These are phyloP conservation scores for Brachyhypopomus gauderio DNA, from an alignment of 2,113 vertebrate genomes.

Conservation along the genomic window DNA sequence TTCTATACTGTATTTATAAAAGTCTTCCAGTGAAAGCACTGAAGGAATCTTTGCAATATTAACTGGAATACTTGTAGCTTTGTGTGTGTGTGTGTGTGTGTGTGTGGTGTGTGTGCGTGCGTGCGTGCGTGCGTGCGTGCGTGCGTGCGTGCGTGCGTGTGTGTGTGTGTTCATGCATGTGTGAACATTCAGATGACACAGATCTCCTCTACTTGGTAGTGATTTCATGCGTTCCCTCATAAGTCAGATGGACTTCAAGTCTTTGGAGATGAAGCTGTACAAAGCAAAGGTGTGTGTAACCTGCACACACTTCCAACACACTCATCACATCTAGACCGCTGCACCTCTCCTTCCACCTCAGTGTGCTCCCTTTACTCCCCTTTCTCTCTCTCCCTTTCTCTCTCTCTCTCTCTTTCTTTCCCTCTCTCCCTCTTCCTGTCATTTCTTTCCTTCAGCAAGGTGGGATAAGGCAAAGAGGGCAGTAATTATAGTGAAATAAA, in stretches of 20 bases:
- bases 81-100: background rate
- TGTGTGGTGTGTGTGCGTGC: background rate
- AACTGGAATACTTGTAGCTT: background rate
- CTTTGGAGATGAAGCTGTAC: constrained; percentile 71
- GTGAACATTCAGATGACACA: constrained; percentile 1
- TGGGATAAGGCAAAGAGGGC: constrained; percentile 29
- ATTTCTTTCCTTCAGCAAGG: constrained; percentile 6
- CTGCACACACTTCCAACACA: background rate
- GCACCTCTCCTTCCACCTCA: background rate
- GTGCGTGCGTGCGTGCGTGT: background rate
- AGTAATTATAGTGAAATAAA: constrained; percentile 71
- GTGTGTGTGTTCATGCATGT: background rate
- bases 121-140: background rate
- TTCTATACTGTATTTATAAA: background rate
- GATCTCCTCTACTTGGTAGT: constrained; percentile 39
- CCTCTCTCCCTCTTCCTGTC: constrained; percentile 25
- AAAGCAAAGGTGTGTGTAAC: constrained; percentile 69
- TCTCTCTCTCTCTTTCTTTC: constrained; percentile 5
- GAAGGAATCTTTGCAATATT: too few species aligned
- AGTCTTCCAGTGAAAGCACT: background rate
- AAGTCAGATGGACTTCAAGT: constrained; percentile 67
- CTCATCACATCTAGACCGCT: background rate
- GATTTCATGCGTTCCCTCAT: constrained; percentile 74
- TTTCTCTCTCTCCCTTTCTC: constrained; percentile 4
- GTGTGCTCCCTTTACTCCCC: background rate